Evolutionary conservation across 1,140 invertebrate genomes (phyloP), one percentile per base, ranked within the genome.

Genomic region (Nasonia longicornis): DNA sequence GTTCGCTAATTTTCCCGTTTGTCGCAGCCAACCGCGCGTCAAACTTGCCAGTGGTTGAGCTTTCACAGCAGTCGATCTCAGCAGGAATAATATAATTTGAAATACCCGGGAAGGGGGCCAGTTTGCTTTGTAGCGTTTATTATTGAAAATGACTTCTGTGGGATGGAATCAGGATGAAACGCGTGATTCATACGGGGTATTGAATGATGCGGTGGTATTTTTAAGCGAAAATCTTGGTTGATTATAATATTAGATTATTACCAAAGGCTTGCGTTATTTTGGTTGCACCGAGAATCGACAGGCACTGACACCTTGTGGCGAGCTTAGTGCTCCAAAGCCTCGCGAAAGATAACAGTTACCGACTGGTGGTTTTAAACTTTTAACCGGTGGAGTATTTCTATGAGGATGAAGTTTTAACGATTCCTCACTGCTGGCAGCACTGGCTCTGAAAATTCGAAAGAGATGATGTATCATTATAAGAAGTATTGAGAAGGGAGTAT

Each of bases 141-240:
- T 58, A 7, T 58, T 58, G 20, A 20, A 7, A 16, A 16, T 58
- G 16, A 58, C 20, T 58, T 20, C n/a, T 58, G 6, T 58, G 31
- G 12, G 31, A 7, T 42, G 6, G 26, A 72, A 63, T 79, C 12
- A 20, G 7, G n/a, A n/a, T 58, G n/a, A n/a, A 58, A 58, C 45
- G 38, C 6, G n/a, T 79, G 77, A 79, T 79, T 73, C 78, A 73
- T 71, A 22, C 7, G 22, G 29, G 35, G 42, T 80, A 80, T 80
- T 67, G 63, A 48, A 75, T 45, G 42, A 38, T 69, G 63, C 22
- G 26, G 0, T 48, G 26, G 16, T 80, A 80, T 80, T 80, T 80
- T 80, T 74, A 81, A 77, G 71, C n/a, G 67, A 48, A 73, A 45
- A 77, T 82, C n/a, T 77, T 77, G 80, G 80, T 77, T 82, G 52